Percentiles rank a stretch among this genome's conserved stretches.
Conservation (phyloP, 2,113 vertebrate genomes). For the Chloebia gouldiae region DNA sequence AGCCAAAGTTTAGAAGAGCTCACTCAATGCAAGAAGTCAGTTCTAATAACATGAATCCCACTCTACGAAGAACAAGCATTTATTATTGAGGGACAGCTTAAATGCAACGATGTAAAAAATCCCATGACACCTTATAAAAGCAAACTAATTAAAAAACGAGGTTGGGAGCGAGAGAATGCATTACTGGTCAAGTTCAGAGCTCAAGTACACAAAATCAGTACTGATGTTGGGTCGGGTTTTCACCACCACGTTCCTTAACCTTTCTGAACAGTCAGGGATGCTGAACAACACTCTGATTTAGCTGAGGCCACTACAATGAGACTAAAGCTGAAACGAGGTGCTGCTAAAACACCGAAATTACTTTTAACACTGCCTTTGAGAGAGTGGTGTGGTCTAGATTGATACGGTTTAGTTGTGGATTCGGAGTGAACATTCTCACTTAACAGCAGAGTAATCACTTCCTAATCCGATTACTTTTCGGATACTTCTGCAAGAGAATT, state of each 20-base stretch:
- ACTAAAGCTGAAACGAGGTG: not conserved
- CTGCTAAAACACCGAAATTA: not conserved
- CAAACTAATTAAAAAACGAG: not conserved
- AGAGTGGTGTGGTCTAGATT: accelerated
- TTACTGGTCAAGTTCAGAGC: not conserved
- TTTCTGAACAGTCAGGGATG: not conserved
- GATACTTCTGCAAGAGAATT: not conserved
- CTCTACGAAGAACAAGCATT: not conserved
- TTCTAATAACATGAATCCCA: not conserved
- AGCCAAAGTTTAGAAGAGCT: not conserved
- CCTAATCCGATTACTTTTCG: not conserved
- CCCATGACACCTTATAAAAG: not conserved
- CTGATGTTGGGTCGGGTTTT: not conserved
- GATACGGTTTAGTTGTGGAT: accelerated
- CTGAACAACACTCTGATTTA: not conserved
- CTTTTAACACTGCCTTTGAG: not conserved
- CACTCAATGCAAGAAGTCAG: not conserved
- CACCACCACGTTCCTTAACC: not conserved
- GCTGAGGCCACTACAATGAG: not conserved
- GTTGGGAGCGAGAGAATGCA: accelerated
- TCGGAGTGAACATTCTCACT: not conserved
- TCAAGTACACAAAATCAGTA: not conserved
- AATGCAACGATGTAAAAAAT: not conserved
- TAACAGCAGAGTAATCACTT: not conserved
- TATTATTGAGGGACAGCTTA: not conserved